These are phyloP conservation scores for Anabas testudineus DNA, from an alignment of 2,797 vertebrate species.

Conservation along the genomic window DNA sequence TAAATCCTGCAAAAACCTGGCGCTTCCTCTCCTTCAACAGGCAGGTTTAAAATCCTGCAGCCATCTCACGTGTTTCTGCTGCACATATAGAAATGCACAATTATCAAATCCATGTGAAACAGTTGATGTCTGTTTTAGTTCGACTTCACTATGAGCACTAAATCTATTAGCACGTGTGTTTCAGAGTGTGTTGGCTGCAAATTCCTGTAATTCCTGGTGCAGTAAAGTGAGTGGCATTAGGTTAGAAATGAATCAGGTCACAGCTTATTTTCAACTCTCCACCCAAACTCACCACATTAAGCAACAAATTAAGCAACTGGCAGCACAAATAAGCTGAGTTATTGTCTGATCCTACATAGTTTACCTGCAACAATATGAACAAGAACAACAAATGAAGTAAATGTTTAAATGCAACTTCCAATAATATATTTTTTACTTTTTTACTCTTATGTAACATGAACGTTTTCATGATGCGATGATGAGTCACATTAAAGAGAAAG, in stretches of 20 bases:
- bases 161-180: not conserved
- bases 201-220: constrained; percentile 29
- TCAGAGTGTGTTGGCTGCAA: not conserved
- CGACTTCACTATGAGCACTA: not conserved
- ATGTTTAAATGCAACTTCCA: too few species aligned
- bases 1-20: too few species aligned
- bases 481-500: not conserved
- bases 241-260: not conserved
- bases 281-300: not conserved
- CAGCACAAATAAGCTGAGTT: not conserved
- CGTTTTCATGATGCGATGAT: not conserved
- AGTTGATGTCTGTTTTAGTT: too few species aligned
- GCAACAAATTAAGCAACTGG: not conserved
- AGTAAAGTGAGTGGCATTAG: not conserved
- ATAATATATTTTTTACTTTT: too few species aligned
- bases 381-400: too few species aligned
- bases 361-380: too few species aligned
- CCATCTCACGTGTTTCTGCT: too few species aligned
- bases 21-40: too few species aligned
- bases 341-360: not conserved
- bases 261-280: not conserved
- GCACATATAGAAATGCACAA: too few species aligned
- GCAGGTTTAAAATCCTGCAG: too few species aligned
- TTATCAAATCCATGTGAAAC: too few species aligned
- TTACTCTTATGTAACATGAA: too few species aligned